Conservation (phyloP, 1,140 invertebrate species). For the Caenorhabditis latens region DNA sequence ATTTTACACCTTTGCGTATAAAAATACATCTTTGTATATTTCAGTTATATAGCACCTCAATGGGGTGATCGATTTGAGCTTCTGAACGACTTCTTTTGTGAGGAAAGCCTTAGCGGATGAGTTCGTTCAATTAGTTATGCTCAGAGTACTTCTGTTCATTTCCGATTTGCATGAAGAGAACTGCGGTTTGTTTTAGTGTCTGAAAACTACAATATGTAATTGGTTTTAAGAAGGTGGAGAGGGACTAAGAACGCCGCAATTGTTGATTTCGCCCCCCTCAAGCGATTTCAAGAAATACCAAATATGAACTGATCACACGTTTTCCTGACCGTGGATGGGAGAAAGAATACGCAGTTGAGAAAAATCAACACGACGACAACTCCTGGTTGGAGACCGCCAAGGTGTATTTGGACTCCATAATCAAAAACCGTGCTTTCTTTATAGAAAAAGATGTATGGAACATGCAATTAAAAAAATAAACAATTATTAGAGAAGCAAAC, state of each 20-base stretch:
- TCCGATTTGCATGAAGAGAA: not conserved
- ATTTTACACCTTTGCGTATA: not conserved
- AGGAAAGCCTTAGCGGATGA: not conserved
- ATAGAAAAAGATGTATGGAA: too few relatives aligned
- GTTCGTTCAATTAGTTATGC: not conserved
- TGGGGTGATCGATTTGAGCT: not conserved
- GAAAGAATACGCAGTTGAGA: not conserved
- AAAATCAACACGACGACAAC: not conserved
- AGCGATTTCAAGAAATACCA: not conserved
- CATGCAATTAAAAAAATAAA: too few relatives aligned
- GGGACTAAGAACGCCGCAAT: not conserved
- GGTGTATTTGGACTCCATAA: not conserved
- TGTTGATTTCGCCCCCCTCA: not conserved
- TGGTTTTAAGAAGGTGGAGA: not conserved
- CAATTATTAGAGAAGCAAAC: too few relatives aligned
- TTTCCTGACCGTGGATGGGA: not conserved
- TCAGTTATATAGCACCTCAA: not conserved
- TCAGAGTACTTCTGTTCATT: not conserved
- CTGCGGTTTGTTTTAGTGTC: slow-evolving; percentile 15
- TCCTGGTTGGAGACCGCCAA: not conserved
- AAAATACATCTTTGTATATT: not conserved
- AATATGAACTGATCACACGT: not conserved
- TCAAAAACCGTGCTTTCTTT: too few relatives aligned
- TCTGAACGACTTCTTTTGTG: not conserved
- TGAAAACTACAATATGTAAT: not conserved